Base-by-base conservation (phyloP, 2,113 vertebrate species). In the Chaenocephalus aceratus region DNA sequence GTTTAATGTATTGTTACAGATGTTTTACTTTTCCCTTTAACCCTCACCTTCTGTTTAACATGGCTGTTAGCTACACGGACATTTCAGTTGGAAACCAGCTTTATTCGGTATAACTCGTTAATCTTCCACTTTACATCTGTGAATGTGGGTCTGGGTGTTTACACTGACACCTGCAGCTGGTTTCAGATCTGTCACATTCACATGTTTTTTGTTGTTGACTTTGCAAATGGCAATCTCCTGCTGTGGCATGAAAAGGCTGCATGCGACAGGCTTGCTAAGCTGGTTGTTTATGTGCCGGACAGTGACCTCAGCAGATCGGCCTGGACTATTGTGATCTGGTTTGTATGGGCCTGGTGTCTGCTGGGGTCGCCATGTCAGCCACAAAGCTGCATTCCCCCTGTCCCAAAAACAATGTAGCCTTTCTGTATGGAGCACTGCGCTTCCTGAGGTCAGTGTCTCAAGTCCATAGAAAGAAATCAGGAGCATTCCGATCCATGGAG, bases 261-360 rank as follows among this genome's bases (percentile, higher is more conserved):
- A 26, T 2, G 26, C 6, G n/a, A 57, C 80, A 46, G 85, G 48
- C 65, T 36, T 92, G 91, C 91, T 91, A 90, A 91, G 61, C 69
- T 44, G 54, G 68, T 72, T 86, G 85, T 92, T 90, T 82, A 84
- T 79, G 85, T 77, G 66, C 52, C 3, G 63, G 73, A 80, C 56
- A 69, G 48, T 84, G 80, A 86, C 69, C 87, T 89, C 86, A 88
- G 83, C 80, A 78, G 82, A 75, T 67, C 48, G 15, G 34, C 44
- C 26, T 6, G 70, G 9, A 23, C 72, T 16, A 77, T 87, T 90
- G 84, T 88, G 71, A 21, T 74, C 57, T n/a, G 9, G 26, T 73
- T 66, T 85, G 58, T 46, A 57, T 68, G 60, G 52, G 14, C 11
- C 48, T 58, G 65, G 52, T 69, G 67, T 10, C 21, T 72, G 67